phyloP scores from a whole-genome alignment of 2,888 invertebrate genomes.

The Scaptomyza tumidula region DNA sequence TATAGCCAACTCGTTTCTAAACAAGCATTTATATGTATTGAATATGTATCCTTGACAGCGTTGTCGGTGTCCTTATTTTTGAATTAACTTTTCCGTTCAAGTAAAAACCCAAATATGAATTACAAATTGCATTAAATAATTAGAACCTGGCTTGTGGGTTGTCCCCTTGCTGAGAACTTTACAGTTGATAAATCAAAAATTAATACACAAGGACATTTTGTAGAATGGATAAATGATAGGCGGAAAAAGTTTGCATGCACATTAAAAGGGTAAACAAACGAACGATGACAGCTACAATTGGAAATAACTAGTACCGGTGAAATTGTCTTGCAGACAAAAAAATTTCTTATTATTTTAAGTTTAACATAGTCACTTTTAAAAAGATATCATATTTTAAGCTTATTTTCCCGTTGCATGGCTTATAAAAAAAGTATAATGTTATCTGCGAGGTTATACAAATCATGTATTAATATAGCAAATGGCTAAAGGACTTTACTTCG shows the following conservation, averaged over 20 bases:
- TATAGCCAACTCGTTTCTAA: not conserved
- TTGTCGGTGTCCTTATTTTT: constrained; percentile 17
- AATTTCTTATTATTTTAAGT: not conserved
- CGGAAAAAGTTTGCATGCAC: constrained; percentile 43
- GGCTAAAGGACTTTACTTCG: constrained; percentile 1
- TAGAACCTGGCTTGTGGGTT: not conserved
- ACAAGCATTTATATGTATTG: not conserved
- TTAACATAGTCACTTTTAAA: no score
- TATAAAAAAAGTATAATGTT: not conserved
- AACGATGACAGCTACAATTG: not conserved
- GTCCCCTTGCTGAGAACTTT: constrained; percentile 57
- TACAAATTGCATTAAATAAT: constrained; percentile 58
- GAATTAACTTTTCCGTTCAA: constrained; percentile 46
- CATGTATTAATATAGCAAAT: constrained; percentile 13
- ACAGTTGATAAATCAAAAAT: constrained; percentile 70
- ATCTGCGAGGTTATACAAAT: constrained; percentile 1
- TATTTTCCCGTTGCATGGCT: no score
- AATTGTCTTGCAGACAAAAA: not conserved
- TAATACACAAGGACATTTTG: constrained; percentile 35
- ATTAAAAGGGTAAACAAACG: not conserved
- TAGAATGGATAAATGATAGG: constrained; percentile 24
- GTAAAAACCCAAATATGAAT: constrained; percentile 42
- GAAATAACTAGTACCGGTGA: not conserved
- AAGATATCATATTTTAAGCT: no score
- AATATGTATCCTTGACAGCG: constrained; percentile 14